Conservation (phyloP, 2,888 invertebrate genomes). For the Crocallis elinguaria region DNA sequence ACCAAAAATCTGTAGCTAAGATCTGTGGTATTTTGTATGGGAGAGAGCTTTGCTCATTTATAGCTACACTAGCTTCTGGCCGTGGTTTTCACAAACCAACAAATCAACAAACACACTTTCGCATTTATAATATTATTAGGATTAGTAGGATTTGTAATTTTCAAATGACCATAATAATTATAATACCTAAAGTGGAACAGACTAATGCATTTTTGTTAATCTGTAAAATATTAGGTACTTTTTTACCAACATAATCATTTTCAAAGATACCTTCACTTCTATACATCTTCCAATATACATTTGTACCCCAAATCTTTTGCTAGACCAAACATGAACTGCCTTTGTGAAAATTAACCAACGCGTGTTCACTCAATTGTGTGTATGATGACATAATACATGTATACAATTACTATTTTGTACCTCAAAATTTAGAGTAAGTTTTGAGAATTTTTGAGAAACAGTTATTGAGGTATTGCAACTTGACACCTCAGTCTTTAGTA, state of each 20-base stretch:
- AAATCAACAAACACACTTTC: too few species aligned
- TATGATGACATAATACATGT: constrained; percentile 38
- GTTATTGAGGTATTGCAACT: neutral
- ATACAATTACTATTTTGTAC: constrained; percentile 22
- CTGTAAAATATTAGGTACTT: too few species aligned
- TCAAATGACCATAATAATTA: too few species aligned
- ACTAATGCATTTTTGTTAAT: too few species aligned
- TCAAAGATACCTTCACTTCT: constrained; percentile 27
- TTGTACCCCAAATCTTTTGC: constrained; percentile 28
- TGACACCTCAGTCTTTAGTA: neutral
- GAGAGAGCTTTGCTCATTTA: too few species aligned
- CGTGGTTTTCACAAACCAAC: too few species aligned
- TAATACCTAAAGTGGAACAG: too few species aligned
- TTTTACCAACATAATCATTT: neutral
- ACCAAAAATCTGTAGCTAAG: too few species aligned
- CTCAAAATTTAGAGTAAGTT: constrained; percentile 1
- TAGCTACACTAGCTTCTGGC: too few species aligned
- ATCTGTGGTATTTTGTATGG: too few species aligned
- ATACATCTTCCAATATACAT: constrained; percentile 19
- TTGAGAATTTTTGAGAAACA: neutral
- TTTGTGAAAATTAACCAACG: constrained; percentile 61
- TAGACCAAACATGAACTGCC: constrained; percentile 30
- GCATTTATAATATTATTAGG: too few species aligned
- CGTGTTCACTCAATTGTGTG: constrained; percentile 62
- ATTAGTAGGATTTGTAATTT: too few species aligned